Conservation (phyloP, 2,113 vertebrate genomes). For the Plectropomus leopardus region DNA sequence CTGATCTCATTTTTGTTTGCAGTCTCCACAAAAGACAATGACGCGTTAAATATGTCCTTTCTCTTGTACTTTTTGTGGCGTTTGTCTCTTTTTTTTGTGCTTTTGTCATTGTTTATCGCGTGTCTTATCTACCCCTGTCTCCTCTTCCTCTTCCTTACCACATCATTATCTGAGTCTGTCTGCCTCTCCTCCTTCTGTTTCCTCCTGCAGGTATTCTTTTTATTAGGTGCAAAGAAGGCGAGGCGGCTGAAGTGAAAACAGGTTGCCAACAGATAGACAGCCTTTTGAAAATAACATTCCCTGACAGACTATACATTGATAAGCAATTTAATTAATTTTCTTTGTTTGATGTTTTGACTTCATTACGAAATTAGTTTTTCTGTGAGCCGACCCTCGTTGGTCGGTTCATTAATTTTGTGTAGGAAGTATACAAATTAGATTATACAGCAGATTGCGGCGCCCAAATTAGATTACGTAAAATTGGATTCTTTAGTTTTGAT, state of each 20-base stretch:
- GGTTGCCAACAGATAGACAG: conserved; percentile 58
- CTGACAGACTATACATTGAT: conserved; percentile 79
- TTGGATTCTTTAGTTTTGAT: conserved; percentile 81
- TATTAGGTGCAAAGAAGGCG: conserved; percentile 47
- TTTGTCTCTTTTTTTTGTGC: conserved; percentile 56
- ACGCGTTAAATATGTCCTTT: conserved; percentile 68
- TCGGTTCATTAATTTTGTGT: conserved; percentile 76
- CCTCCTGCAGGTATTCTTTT: conserved; percentile 69
- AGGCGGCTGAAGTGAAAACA: conserved; percentile 60
- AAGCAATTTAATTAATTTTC: conserved; percentile 84
- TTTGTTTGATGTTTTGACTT: conserved; percentile 83
- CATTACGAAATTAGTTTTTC: conserved; percentile 72
- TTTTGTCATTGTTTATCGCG: conserved; percentile 63
- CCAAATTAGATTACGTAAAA: conserved; percentile 75
- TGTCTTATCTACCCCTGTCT: conserved; percentile 55
- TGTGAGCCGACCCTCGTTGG: conserved; percentile 58
- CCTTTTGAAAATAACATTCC: conserved; percentile 66
- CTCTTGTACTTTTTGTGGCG: conserved; percentile 29
- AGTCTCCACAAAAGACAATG: conserved; percentile 42
- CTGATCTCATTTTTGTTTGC: conserved; percentile 47
- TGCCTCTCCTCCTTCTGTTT: conserved; percentile 52
- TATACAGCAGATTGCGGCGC: conserved; percentile 65
- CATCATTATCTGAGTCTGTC: conserved; percentile 65
- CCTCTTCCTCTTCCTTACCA: conserved; percentile 41
- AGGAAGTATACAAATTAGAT: conserved; percentile 82